These are phyloP conservation scores for Benitochromis conjunctus DNA, from an alignment of 2,113 vertebrate species.

Conservation along the genomic window DNA sequence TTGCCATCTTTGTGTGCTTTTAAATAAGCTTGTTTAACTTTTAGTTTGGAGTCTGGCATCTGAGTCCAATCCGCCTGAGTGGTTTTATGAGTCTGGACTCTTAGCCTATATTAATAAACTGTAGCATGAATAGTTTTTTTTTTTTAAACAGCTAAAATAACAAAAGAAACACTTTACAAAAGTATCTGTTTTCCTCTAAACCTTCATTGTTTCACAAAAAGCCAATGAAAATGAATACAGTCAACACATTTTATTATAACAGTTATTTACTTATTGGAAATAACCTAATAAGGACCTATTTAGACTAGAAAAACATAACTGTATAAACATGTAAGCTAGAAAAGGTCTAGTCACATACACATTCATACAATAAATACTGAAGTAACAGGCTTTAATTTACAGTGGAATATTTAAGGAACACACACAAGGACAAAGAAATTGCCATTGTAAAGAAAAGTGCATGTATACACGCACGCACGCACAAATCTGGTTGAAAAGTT, in stretches of 20 bases:
- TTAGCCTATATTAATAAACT: not conserved
- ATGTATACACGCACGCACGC: not conserved
- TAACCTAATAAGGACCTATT: not conserved
- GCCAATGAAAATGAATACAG: not conserved
- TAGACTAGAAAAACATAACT: not conserved
- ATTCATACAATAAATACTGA: not conserved
- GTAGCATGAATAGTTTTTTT: not conserved
- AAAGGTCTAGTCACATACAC: not conserved
- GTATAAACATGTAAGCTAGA: not conserved
- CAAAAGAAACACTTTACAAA: not conserved
- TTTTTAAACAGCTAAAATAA: not conserved
- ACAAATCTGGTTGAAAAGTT: not conserved
- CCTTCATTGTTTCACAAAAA: fast-evolving
- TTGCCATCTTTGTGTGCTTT: not conserved
- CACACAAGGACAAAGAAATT: not conserved
- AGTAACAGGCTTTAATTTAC: not conserved
- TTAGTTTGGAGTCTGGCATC: not conserved
- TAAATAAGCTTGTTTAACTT: not conserved
- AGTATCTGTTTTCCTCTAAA: fast-evolving
- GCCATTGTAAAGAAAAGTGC: not conserved
- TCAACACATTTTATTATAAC: not conserved
- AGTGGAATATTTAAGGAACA: not conserved
- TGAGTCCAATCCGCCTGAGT: not conserved
- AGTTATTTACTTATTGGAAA: not conserved
- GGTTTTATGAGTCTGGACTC: not conserved